Conservation (phyloP, 2,888 invertebrate species). For the Drosophila formosana region DNA sequence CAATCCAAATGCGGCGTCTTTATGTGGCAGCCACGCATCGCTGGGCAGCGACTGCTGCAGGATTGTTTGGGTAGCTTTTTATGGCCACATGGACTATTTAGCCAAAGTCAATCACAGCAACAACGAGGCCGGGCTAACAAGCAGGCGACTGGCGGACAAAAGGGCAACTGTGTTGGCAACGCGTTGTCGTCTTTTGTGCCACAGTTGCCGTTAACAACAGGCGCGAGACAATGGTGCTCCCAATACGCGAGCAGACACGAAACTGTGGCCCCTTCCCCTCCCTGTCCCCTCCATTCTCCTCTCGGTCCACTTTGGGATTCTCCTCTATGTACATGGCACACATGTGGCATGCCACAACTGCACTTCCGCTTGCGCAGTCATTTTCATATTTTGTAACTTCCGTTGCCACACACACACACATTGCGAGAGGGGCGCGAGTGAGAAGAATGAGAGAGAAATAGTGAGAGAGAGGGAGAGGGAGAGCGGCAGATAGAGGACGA, state of each 20-base stretch:
- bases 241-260: conserved; percentile 38
- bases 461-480: conserved; percentile 6
- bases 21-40: conserved; percentile 33
- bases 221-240: conserved; percentile 66
- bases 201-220: conserved; percentile 61
- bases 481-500: neutral
- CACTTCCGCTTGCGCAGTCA: conserved; percentile 82
- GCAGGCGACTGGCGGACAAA: neutral
- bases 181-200: conserved; percentile 54
- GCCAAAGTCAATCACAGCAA: conserved; percentile 63
- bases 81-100: conserved; percentile 54
- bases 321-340: conserved; percentile 55
- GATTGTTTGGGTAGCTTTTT: conserved; percentile 43
- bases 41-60: conserved; percentile 24
- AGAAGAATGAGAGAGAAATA: neutral
- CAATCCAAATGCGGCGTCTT: conserved; percentile 36
- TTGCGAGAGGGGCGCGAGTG: neutral
- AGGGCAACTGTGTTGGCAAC: conserved; percentile 23
- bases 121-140: conserved; percentile 15
- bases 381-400: conserved; percentile 82
- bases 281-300: neutral
- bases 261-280: conserved; percentile 1
- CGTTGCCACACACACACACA: conserved; percentile 48
- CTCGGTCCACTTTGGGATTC: neutral
- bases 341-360: conserved; percentile 81